phyloP scores from a whole-genome alignment of 2,113 vertebrate genomes.

The Xerus inauris region DNA sequence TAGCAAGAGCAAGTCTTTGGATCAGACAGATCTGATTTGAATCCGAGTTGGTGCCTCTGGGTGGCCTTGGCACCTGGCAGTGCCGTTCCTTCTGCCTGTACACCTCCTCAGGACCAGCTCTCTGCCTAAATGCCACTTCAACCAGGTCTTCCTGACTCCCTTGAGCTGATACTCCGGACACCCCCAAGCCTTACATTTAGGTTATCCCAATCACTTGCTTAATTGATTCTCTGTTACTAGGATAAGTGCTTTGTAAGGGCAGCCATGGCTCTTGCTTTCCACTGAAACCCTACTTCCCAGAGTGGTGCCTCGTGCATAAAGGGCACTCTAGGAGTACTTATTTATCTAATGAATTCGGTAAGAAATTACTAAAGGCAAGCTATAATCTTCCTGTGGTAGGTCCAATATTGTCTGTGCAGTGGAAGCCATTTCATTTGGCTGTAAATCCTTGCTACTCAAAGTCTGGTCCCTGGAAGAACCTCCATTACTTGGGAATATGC shows the following conservation, averaged over 20 bases:
- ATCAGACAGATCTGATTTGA: neutral
- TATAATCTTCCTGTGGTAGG: neutral
- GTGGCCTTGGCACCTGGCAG: neutral
- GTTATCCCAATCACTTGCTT: neutral
- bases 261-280: neutral
- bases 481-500: no score
- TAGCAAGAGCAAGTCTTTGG: neutral
- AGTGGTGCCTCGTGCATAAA: neutral
- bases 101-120: neutral
- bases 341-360: neutral
- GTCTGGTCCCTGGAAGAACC: neutral
- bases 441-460: neutral
- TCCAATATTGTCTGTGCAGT: neutral
- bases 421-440: neutral
- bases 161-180: neutral
- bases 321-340: neutral
- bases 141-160: neutral
- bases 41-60: neutral
- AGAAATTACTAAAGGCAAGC: neutral
- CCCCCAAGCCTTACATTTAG: neutral
- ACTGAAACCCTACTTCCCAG: neutral
- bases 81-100: neutral
- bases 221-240: neutral
- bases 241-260: neutral
- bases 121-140: neutral